phyloP scores from a whole-genome alignment of 2,113 vertebrate species.

The Laterallus jamaicensis region DNA sequence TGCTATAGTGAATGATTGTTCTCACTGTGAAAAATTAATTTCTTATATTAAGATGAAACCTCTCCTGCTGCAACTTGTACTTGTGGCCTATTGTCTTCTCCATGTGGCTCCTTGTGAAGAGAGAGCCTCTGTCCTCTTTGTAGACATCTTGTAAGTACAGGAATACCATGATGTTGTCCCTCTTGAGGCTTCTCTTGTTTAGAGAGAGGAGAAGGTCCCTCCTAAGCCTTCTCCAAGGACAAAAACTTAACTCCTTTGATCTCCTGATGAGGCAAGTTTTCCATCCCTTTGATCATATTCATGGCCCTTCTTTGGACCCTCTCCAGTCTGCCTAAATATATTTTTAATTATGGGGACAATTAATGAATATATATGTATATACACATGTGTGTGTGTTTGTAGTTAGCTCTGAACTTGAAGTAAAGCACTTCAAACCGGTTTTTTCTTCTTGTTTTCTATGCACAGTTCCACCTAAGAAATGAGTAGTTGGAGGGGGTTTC shows the following conservation, averaged over 20 bases:
- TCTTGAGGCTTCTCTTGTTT: background rate
- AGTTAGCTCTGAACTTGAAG: background rate
- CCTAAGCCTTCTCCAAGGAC: fast-evolving
- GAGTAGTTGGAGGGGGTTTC: background rate
- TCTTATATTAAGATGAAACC: background rate
- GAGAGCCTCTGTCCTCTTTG: background rate
- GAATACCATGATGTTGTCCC: background rate
- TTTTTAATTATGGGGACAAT: background rate
- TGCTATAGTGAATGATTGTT: background rate
- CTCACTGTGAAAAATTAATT: background rate
- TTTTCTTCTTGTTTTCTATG: background rate
- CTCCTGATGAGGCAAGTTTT: background rate
- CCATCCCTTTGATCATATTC: background rate
- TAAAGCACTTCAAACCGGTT: background rate
- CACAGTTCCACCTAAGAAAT: background rate
- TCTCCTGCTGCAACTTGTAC: background rate
- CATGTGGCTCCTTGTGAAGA: background rate
- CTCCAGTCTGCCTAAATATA: background rate
- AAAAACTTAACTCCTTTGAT: background rate
- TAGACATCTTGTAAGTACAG: background rate
- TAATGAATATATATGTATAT: background rate
- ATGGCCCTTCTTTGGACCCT: background rate
- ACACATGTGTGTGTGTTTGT: background rate
- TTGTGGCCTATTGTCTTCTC: background rate
- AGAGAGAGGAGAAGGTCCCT: background rate